Evolutionary conservation across 2,797 vertebrate genomes (phyloP).

Genomic region (Hyperoplus immaculatus): DNA sequence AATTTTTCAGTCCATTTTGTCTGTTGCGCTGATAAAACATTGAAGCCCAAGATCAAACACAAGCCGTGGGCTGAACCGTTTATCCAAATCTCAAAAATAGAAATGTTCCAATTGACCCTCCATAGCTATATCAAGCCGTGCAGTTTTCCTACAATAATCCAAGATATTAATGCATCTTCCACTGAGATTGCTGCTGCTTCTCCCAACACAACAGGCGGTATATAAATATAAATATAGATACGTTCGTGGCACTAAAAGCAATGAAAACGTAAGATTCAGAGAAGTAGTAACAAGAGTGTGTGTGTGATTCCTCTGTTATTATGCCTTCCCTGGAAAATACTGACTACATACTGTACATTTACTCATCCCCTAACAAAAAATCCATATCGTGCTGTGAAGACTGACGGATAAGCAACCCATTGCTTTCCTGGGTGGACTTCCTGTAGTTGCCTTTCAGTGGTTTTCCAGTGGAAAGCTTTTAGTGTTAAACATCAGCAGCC

Average conservation of each 20-base stretch:
- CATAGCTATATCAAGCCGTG: background rate
- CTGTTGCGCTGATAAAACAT: background rate
- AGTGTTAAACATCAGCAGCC: background rate
- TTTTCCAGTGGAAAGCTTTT: conserved; percentile 22
- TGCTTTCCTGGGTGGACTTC: background rate
- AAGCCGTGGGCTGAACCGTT: background rate
- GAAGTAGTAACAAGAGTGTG: background rate
- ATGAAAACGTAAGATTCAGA: background rate
- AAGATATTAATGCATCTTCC: background rate
- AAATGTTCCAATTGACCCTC: background rate
- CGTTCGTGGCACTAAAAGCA: background rate
- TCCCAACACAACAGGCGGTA: background rate
- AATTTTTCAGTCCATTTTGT: conserved; percentile 17
- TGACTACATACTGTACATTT: background rate
- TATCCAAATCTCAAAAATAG: background rate
- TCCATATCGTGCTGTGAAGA: background rate
- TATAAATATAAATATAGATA: background rate
- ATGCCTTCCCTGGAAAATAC: background rate
- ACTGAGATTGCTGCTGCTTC: background rate
- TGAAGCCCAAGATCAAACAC: background rate
- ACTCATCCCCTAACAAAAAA: background rate
- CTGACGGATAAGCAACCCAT: background rate
- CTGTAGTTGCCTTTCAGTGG: conserved; percentile 15
- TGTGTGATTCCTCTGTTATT: background rate
- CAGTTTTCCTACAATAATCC: background rate